A percentile compares a stretch with the other conserved stretches of the same genome.
Conservation (phyloP, 2,888 invertebrate species). For the Camponotus fellah region DNA sequence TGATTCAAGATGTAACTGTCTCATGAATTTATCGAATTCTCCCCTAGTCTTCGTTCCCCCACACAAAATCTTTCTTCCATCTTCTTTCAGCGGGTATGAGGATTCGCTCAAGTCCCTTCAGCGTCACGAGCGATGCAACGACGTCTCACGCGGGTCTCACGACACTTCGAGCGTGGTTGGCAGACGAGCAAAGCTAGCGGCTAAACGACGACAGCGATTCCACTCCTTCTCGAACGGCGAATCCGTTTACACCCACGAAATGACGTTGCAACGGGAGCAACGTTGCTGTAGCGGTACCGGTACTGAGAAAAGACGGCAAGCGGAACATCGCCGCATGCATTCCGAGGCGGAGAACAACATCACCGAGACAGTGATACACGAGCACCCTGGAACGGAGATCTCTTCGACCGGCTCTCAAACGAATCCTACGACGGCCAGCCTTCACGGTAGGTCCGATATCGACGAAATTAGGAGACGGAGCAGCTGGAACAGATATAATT, state of each 20-base stretch:
- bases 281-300: constrained; percentile 70
- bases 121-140: constrained; percentile 81
- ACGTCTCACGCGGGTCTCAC: constrained; percentile 62
- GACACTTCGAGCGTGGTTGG: constrained; percentile 75
- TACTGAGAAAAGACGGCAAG: constrained; percentile 72
- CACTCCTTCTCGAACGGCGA: constrained; percentile 82
- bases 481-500: background rate
- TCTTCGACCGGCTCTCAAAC: constrained; percentile 64
- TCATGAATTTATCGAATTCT: background rate
- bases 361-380: constrained; percentile 82
- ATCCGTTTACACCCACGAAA: constrained; percentile 79
- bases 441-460: constrained; percentile 64
- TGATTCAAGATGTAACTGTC: too few relatives aligned
- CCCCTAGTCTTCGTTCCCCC: too few relatives aligned
- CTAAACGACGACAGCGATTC: constrained; percentile 81
- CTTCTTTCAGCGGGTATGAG: constrained; percentile 90
- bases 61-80: constrained; percentile 22
- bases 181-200: constrained; percentile 82
- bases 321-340: constrained; percentile 74
- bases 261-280: constrained; percentile 72
- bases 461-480: background rate
- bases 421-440: constrained; percentile 61
- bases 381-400: constrained; percentile 75
- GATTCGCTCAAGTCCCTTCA: constrained; percentile 92
- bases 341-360: constrained; percentile 81